phyloP scores from a whole-genome alignment of 1,140 invertebrate species.

The Heliconius himera region DNA sequence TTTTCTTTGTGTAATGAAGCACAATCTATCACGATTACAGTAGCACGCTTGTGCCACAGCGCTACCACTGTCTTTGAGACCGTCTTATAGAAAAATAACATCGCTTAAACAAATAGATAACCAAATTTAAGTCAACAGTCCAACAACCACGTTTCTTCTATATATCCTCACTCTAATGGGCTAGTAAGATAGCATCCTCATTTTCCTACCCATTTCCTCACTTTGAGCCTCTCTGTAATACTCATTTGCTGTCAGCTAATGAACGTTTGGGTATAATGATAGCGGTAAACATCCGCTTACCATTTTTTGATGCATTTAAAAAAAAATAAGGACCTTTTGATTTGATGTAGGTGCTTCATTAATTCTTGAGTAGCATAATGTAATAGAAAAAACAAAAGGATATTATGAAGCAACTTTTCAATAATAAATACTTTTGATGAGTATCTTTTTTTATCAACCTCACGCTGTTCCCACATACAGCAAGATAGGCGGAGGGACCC shows the following conservation, averaged over 20 bases:
- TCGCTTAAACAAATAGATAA: neutral
- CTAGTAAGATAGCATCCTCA: conserved; percentile 29
- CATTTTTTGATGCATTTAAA: conserved; percentile 18
- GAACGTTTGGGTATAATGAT: conserved; percentile 28
- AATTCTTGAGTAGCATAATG: conserved; percentile 27
- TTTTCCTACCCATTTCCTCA: conserved; percentile 33
- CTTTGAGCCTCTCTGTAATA: conserved; percentile 22
- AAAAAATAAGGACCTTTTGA: conserved; percentile 17
- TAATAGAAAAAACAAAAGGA: neutral
- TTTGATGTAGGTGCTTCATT: conserved; percentile 19
- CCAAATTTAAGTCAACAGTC: neutral
- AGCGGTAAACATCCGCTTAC: conserved; percentile 29
- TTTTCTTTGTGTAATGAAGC: no score
- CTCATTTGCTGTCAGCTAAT: conserved; percentile 37
- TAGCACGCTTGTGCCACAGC: no score
- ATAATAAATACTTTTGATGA: no score
- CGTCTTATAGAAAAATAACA: no score
- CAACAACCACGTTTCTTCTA: conserved; percentile 9
- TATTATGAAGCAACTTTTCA: neutral
- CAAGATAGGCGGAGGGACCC: no score
- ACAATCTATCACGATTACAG: no score
- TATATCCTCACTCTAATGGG: conserved; percentile 29
- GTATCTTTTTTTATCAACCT: no score
- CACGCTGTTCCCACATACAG: no score
- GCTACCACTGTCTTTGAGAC: no score